A percentile compares a stretch with the other conserved stretches of the same genome.
These are phyloP conservation scores for Zoanthus solanderi DNA, from an alignment of 92 coral and sea anemone genomes.

Conservation along the genomic window DNA sequence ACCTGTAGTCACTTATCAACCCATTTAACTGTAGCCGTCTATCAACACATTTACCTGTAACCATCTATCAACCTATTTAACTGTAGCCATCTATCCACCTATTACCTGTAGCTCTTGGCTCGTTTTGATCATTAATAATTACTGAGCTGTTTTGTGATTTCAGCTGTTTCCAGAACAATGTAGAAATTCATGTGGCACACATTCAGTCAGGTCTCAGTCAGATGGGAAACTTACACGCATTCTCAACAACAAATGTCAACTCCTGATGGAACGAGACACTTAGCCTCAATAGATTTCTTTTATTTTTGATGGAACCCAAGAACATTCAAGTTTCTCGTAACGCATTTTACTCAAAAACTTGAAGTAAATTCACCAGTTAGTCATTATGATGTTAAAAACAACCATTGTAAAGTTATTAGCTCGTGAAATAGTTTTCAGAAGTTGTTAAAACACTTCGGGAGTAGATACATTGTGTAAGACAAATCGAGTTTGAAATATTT, in stretches of 20 bases:
- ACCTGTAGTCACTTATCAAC: neutral
- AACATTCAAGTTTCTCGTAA: neutral
- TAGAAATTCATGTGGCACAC: constrained; percentile 99
- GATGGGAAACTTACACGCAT: constrained; percentile 98
- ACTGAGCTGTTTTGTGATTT: constrained; percentile 18
- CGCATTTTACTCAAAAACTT: neutral
- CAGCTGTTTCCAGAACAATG: constrained; percentile 97
- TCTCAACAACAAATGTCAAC: constrained; percentile 53
- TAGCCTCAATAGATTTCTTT: neutral
- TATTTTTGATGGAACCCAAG: neutral
- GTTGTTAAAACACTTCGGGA: too few relatives aligned
- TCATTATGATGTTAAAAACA: neutral
- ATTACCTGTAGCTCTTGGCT: too few relatives aligned
- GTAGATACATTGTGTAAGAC: too few relatives aligned
- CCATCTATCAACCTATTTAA: neutral
- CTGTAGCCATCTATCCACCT: neutral
- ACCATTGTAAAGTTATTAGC: too few relatives aligned
- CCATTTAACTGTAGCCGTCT: neutral
- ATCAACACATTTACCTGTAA: neutral
- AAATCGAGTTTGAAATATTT: too few relatives aligned
- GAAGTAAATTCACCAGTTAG: neutral
- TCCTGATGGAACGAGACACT: neutral
- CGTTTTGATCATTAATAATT: too few relatives aligned
- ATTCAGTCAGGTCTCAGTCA: constrained; percentile 98
- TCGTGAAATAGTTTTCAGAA: too few relatives aligned